phyloP scores from a whole-genome alignment of 2,888 invertebrate genomes.

The Lochmaea crataegi region DNA sequence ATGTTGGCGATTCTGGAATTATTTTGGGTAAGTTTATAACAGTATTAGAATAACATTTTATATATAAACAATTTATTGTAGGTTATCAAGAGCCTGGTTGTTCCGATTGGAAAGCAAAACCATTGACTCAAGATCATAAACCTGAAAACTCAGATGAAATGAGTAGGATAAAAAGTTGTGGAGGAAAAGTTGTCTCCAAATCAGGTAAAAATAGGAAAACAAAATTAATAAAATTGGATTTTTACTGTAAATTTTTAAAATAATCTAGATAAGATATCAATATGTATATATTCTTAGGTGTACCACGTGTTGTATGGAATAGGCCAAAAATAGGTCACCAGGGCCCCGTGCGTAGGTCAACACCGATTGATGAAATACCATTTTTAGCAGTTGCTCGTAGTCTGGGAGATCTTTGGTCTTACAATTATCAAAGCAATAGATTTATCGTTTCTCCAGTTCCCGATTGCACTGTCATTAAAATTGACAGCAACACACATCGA shows the following conservation, averaged over 20 bases:
- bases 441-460: constrained; percentile 99
- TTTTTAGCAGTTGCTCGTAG: constrained; percentile 97
- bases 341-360: constrained; percentile 90
- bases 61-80: constrained; percentile 29
- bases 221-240: background rate
- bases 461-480: constrained; percentile 87
- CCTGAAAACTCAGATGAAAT: constrained; percentile 90
- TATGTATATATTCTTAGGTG: constrained; percentile 70
- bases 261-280: background rate
- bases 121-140: constrained; percentile 93
- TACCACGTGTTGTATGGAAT: constrained; percentile 97
- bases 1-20: constrained; percentile 98
- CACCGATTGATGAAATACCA: constrained; percentile 93
- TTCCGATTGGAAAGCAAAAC: constrained; percentile 80
- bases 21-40: constrained; percentile 66
- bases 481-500: constrained; percentile 81
- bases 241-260: background rate
- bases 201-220: constrained; percentile 59
- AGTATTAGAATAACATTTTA: background rate
- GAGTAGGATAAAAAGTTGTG: constrained; percentile 82
- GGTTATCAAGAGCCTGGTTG: constrained; percentile 64
- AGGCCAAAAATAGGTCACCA: constrained; percentile 85
- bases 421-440: constrained; percentile 88
- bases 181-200: constrained; percentile 82
- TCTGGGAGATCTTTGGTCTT: constrained; percentile 97